Conservation (phyloP, 2,888 invertebrate genomes). For the Drosophila neotestacea region DNA sequence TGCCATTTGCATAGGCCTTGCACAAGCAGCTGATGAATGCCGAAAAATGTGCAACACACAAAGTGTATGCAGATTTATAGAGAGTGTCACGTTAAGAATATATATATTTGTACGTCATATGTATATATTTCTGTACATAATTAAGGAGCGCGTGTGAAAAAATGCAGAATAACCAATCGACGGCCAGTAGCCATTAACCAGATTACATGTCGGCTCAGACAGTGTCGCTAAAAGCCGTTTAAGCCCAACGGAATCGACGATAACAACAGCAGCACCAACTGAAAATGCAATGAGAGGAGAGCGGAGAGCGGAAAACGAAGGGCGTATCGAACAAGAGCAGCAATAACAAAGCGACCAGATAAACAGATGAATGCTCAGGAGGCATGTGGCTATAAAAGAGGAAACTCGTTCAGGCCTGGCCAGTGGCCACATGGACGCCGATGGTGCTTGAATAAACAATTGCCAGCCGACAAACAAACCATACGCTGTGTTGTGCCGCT, state of each 20-base stretch:
- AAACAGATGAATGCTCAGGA: slow-evolving; percentile 56
- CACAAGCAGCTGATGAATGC: background rate
- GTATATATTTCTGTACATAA: slow-evolving; percentile 33
- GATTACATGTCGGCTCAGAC: slow-evolving; percentile 79
- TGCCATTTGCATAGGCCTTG: slow-evolving; percentile 11
- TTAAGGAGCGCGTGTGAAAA: slow-evolving; percentile 56
- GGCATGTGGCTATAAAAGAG: slow-evolving; percentile 29
- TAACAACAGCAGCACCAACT: slow-evolving; percentile 37
- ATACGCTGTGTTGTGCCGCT: slow-evolving; percentile 19
- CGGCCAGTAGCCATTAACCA: slow-evolving; percentile 75
- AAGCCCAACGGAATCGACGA: slow-evolving; percentile 57
- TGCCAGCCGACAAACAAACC: slow-evolving; percentile 69
- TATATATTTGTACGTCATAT: slow-evolving; percentile 4
- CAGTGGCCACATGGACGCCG: slow-evolving; percentile 41
- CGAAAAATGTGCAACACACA: slow-evolving; percentile 1
- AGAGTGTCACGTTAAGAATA: background rate
- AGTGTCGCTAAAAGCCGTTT: slow-evolving; percentile 78
- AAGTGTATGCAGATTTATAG: slow-evolving; percentile 25
- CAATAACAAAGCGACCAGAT: slow-evolving; percentile 51
- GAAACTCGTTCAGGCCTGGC: slow-evolving; percentile 32
- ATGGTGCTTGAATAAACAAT: slow-evolving; percentile 75
- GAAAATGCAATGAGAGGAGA: slow-evolving; percentile 39
- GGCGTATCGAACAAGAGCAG: slow-evolving; percentile 22
- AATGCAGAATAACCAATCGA: slow-evolving; percentile 34
- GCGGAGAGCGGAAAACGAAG: background rate